Conservation (phyloP, 2,888 invertebrate species). For the Himalopsyche japonica region DNA sequence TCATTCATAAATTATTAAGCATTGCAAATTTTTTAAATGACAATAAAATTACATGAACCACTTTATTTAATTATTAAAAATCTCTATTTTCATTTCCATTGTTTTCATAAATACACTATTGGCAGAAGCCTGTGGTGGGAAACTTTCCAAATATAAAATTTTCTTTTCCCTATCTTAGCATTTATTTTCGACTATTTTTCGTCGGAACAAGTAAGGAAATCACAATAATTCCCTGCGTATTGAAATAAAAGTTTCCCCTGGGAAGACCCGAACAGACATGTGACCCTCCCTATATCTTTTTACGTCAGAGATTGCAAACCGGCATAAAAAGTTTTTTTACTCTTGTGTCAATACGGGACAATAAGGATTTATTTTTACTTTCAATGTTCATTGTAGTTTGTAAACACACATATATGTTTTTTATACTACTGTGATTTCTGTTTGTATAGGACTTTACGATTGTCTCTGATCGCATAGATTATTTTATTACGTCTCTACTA, state of each 20-base stretch:
- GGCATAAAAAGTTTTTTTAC: not conserved
- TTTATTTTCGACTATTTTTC: constrained; percentile 23
- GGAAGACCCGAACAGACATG: constrained; percentile 10
- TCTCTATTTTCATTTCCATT: not conserved
- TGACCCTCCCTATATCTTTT: constrained; percentile 3
- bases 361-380: constrained; percentile 1
- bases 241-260: constrained; percentile 24
- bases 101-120: not conserved
- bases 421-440: not conserved
- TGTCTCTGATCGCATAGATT: not conserved
- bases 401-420: not conserved
- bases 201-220: constrained; percentile 5
- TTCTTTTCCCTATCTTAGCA: not conserved
- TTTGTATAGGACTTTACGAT: not conserved
- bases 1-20: too few relatives aligned
- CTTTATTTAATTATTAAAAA: too few relatives aligned
- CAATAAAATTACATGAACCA: too few relatives aligned
- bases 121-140: not conserved
- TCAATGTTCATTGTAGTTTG: not conserved
- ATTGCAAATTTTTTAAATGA: too few relatives aligned
- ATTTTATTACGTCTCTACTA: not conserved
- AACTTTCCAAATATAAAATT: constrained; percentile 3
- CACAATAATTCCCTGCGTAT: constrained; percentile 9
- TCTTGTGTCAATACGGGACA: not conserved
- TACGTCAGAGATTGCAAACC: constrained; percentile 1